Conservation (phyloP, 2,113 vertebrate species). For the Etheostoma cragini region DNA sequence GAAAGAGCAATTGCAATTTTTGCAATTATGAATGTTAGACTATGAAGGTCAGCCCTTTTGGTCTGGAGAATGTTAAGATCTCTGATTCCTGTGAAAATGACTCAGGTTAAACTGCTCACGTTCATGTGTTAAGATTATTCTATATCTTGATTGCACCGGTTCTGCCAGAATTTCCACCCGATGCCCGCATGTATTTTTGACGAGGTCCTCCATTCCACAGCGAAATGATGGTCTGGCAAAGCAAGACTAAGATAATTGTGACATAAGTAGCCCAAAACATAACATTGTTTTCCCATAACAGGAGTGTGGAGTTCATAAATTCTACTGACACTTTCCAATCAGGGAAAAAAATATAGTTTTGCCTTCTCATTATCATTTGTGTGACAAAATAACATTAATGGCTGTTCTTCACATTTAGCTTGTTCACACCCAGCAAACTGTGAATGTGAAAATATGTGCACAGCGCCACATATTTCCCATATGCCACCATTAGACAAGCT, state of each 20-base stretch:
- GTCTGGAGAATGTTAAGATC: background rate
- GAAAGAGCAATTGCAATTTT: background rate
- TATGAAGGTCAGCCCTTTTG: background rate
- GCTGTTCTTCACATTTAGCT: slow-evolving; percentile 29
- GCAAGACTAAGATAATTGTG: background rate
- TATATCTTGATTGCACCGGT: too few species aligned
- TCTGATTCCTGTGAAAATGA: background rate
- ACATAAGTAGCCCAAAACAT: slow-evolving; percentile 18
- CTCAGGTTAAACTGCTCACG: slow-evolving; percentile 19
- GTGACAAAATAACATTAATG: slow-evolving; percentile 11
- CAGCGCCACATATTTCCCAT: slow-evolving; percentile 28
- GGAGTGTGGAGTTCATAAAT: slow-evolving; percentile 28
- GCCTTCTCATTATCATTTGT: slow-evolving; percentile 13
- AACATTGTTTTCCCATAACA: slow-evolving; percentile 3
- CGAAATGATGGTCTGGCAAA: too few species aligned
- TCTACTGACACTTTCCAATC: slow-evolving; percentile 29
- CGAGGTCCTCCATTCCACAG: too few species aligned
- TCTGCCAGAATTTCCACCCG: too few species aligned
- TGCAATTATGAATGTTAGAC: background rate
- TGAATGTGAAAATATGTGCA: slow-evolving; percentile 50
- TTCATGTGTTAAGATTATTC: background rate
- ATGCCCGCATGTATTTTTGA: too few species aligned
- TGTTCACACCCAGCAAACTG: slow-evolving; percentile 54
- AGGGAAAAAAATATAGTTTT: background rate
- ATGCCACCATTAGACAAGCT: slow-evolving; percentile 21